Percentiles rank a stretch among this genome's conserved stretches.
These are phyloP conservation scores for Phrynocephalus forsythii DNA, from an alignment of 2,797 vertebrate genomes.

Conservation along the genomic window DNA sequence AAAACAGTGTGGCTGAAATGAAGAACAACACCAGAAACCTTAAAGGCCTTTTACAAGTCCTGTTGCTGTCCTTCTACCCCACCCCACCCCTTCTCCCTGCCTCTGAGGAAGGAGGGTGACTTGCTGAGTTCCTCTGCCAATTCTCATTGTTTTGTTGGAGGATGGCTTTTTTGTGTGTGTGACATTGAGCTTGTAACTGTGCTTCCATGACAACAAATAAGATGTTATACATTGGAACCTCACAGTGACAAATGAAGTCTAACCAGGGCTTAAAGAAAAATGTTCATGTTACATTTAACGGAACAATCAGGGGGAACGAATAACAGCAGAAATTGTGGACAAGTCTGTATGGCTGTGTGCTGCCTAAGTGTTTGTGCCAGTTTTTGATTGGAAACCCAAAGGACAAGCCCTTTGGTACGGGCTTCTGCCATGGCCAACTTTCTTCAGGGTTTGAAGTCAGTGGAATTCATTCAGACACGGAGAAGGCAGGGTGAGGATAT, in stretches of 20 bases:
- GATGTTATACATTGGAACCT: conserved; percentile 31
- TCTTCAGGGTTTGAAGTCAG: conserved; percentile 9
- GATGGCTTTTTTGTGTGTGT: conserved; percentile 31
- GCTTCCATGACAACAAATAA: conserved; percentile 78
- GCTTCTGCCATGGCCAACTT: background rate
- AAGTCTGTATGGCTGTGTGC: background rate
- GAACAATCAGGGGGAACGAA: conserved; percentile 44
- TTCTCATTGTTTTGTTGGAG: conserved; percentile 43
- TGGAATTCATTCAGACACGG: background rate
- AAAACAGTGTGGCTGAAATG: background rate
- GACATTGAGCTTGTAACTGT: conserved; percentile 58
- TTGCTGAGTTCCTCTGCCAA: conserved; percentile 25
- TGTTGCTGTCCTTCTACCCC: accelerated
- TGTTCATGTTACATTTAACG: conserved; percentile 47
- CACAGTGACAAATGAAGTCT: conserved; percentile 60
- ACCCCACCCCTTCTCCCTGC: conserved; percentile 29
- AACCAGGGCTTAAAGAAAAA: conserved; percentile 55
- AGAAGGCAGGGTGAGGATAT: background rate
- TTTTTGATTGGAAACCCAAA: conserved; percentile 15
- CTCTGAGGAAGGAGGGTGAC: conserved; percentile 29
- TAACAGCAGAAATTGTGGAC: conserved; percentile 30
- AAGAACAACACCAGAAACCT: conserved; percentile 26
- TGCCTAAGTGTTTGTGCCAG: background rate
- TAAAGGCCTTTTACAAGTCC: conserved; percentile 46
- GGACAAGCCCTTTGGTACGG: background rate